Conservation (phyloP, 2,113 vertebrate genomes). For the Periophthalmodon schlosseri region DNA sequence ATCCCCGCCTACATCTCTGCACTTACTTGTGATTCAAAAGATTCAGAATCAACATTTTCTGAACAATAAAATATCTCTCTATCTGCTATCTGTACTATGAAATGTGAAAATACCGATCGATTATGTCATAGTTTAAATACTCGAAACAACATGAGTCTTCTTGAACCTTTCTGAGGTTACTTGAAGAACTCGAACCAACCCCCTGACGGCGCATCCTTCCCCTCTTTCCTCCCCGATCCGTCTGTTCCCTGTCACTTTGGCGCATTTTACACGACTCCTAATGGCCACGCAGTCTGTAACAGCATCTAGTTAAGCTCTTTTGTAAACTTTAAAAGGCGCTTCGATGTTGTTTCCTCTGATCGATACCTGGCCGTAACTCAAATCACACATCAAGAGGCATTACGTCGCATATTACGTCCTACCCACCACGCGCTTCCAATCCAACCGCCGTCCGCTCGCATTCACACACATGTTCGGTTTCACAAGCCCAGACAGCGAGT, state of each 20-base stretch:
- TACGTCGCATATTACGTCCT: slow-evolving; percentile 33
- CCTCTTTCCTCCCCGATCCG: slow-evolving; percentile 5
- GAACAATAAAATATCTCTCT: no score
- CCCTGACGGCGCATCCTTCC: not conserved
- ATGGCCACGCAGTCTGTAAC: slow-evolving; percentile 59
- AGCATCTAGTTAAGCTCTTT: slow-evolving; percentile 61
- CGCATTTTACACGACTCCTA: slow-evolving; percentile 40
- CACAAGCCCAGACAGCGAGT: slow-evolving; percentile 60
- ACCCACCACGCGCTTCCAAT: slow-evolving; percentile 24
- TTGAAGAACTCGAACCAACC: not conserved
- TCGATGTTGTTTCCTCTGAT: slow-evolving; percentile 60
- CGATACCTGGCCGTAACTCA: slow-evolving; percentile 70
- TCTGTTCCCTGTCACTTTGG: slow-evolving; percentile 7
- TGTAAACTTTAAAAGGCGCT: slow-evolving; percentile 63
- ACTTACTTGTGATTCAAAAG: no score
- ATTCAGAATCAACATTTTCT: no score
- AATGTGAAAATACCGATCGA: no score
- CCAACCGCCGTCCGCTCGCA: slow-evolving; percentile 30
- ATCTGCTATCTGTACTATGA: no score
- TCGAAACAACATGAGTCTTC: not conserved
- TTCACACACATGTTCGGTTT: slow-evolving; percentile 50
- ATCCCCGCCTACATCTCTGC: no score
- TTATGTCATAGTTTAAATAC: no score
- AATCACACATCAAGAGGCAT: slow-evolving; percentile 60
- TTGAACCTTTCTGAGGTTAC: not conserved